Evolutionary conservation across 2,888 invertebrate species (phyloP).

Genomic region (Polydrusus cervinus): DNA sequence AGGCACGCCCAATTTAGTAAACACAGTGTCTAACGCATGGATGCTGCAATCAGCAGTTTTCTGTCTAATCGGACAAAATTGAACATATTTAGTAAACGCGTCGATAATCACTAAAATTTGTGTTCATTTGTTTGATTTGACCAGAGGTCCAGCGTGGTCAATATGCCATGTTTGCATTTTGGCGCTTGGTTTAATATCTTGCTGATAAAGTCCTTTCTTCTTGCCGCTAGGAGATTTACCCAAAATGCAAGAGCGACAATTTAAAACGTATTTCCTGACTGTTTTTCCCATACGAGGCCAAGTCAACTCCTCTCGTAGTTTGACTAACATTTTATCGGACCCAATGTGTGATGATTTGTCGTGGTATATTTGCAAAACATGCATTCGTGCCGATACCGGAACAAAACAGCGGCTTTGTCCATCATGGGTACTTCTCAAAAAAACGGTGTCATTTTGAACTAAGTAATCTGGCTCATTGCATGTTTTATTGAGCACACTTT

Average conservation of each 20-base stretch:
- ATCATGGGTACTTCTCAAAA: not conserved
- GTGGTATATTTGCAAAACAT: not conserved
- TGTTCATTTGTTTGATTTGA: conserved; percentile 25
- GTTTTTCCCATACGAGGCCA: not conserved
- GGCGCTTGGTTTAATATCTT: not conserved
- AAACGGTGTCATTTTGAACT: not conserved
- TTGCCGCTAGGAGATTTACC: not conserved
- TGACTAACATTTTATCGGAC: no score
- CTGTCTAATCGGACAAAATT: conserved; percentile 12
- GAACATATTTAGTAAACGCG: conserved; percentile 19
- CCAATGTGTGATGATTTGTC: no score
- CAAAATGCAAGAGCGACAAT: not conserved
- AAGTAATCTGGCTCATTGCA: not conserved
- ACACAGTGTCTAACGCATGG: conserved; percentile 9
- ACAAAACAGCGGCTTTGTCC: not conserved
- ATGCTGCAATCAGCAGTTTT: conserved; percentile 20
- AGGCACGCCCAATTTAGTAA: conserved; percentile 21
- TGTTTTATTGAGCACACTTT: not conserved
- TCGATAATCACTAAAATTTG: conserved; percentile 31
- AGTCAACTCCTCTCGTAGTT: no score
- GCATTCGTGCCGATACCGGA: not conserved
- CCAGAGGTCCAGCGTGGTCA: conserved; percentile 31
- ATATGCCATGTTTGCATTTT: conserved; percentile 12
- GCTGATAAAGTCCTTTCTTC: not conserved
- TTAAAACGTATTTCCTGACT: not conserved